Percentiles rank a stretch among this genome's conserved stretches.
phyloP scores from a whole-genome alignment of 2,113 vertebrate genomes.

The Podiceps cristatus region DNA sequence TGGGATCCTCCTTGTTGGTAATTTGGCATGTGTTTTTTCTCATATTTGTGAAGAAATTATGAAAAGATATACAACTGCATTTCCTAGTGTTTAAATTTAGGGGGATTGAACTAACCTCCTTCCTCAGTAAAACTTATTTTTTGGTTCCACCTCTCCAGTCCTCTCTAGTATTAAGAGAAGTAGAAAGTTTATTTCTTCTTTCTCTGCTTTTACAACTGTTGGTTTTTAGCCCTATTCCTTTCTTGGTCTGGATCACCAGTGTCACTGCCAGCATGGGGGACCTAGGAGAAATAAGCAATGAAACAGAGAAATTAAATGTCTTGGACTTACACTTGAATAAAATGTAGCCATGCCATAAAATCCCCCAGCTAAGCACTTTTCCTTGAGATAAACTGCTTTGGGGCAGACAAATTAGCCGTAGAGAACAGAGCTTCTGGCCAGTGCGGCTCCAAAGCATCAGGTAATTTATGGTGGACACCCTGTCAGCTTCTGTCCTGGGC shows the following conservation, averaged over 20 bases:
- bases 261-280: neutral
- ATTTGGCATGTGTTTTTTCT: neutral
- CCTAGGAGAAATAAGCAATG: neutral
- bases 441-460: neutral
- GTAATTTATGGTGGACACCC: neutral
- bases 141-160: neutral
- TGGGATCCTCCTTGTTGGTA: neutral
- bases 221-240: neutral
- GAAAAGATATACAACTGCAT: fast-evolving
- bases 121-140: neutral
- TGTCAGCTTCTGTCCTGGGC: neutral
- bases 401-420: neutral
- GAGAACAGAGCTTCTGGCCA: neutral
- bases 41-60: neutral
- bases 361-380: neutral
- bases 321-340: neutral
- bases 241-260: neutral
- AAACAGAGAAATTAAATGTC: neutral
- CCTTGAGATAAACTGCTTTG: neutral
- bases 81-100: neutral
- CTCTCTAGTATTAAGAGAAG: neutral
- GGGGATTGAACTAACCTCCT: neutral
- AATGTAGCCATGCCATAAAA: neutral
- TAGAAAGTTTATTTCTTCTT: neutral
- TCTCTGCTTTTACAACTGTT: neutral